Conservation (phyloP, 1,140 invertebrate genomes). For the Drosophila subpulchrella region DNA sequence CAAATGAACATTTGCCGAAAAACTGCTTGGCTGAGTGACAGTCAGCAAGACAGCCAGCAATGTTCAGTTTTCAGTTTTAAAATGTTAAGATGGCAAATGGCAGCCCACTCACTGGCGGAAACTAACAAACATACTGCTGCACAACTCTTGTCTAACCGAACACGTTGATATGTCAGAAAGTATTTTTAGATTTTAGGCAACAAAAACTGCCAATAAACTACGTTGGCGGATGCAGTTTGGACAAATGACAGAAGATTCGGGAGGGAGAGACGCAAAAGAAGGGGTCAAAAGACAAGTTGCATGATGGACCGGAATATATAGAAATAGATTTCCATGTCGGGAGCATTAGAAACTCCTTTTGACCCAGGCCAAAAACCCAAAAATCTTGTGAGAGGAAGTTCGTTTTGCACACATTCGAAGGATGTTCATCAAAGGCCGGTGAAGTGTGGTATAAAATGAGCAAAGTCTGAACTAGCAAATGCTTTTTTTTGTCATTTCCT, state of each 20-base stretch:
- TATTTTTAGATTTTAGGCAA: slow-evolving; percentile 77
- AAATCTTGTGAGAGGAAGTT: slow-evolving; percentile 34
- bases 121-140: slow-evolving; percentile 26
- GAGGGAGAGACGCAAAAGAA: neutral
- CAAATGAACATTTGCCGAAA: slow-evolving; percentile 74
- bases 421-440: slow-evolving; percentile 59
- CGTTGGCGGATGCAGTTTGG: slow-evolving; percentile 74
- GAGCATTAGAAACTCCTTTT: slow-evolving; percentile 8
- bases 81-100: slow-evolving; percentile 75
- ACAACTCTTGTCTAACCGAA: slow-evolving; percentile 63
- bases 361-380: slow-evolving; percentile 7
- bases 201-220: slow-evolving; percentile 76
- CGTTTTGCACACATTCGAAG: slow-evolving; percentile 49
- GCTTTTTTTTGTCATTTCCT: slow-evolving; percentile 49
- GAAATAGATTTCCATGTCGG: slow-evolving; percentile 51
- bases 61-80: slow-evolving; percentile 79
- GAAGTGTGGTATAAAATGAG: slow-evolving; percentile 65
- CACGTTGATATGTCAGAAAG: slow-evolving; percentile 75
- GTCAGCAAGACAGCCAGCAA: slow-evolving; percentile 79
- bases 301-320: slow-evolving; percentile 59
- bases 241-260: slow-evolving; percentile 72
- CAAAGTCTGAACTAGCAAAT: slow-evolving; percentile 60
- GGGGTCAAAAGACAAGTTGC: slow-evolving; percentile 54
- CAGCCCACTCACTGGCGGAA: slow-evolving; percentile 34
- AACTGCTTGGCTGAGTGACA: slow-evolving; percentile 72